phyloP scores from a whole-genome alignment of 35 echinoderm and acorn worm species.

The Amphiura filiformis region DNA sequence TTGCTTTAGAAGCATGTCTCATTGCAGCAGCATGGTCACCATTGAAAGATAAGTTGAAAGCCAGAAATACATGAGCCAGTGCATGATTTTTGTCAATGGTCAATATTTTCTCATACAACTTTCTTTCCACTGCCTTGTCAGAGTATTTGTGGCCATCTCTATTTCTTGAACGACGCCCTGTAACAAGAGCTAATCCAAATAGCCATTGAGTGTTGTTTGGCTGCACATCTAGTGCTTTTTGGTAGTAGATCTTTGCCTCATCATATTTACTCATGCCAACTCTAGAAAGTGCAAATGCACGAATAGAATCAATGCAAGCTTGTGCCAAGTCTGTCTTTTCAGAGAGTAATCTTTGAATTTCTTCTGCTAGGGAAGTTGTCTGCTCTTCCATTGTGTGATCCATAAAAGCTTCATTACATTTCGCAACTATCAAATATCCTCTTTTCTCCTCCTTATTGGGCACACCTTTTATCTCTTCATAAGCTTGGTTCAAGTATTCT shows the following conservation, averaged over 20 bases:
- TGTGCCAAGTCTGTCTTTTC: not conserved
- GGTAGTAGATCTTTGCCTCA: not conserved
- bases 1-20: not conserved
- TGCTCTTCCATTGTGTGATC: not conserved
- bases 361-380: not conserved
- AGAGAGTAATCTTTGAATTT: not conserved
- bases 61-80: not conserved
- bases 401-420: not conserved
- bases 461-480: not conserved
- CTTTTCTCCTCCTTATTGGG: not conserved
- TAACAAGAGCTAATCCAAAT: too few relatives aligned
- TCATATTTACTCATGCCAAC: too few relatives aligned
- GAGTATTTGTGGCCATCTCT: not conserved
- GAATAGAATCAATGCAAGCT: not conserved
- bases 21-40: not conserved
- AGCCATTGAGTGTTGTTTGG: too few relatives aligned
- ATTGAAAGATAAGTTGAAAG: not conserved
- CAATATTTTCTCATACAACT: not conserved
- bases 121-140: not conserved
- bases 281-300: too few relatives aligned
- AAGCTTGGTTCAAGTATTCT: not conserved
- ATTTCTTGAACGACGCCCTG: not conserved
- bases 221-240: not conserved
- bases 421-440: not conserved
- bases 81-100: not conserved